Evolutionary conservation across 2,113 vertebrate species (phyloP), one percentile per base, ranked within the genome.

Genomic region (Archocentrus centrarchus): DNA sequence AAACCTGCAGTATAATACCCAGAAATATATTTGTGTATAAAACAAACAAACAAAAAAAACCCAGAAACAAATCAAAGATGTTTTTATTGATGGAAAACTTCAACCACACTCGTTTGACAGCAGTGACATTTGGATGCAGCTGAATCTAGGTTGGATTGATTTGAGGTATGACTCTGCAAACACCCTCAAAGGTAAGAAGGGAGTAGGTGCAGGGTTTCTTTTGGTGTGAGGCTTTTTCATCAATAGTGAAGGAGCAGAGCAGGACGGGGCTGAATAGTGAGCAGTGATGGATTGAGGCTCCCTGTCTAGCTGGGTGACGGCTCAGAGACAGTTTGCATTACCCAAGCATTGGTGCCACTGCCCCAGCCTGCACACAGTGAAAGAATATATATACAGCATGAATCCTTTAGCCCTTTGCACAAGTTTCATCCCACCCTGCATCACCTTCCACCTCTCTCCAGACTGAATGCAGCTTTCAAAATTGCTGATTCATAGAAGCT

Each of bases 251-350:
- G 82, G 76, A 83, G 81, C 59, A 8, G 78, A 81, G 83, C 78
- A 73, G 30, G 83, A 35, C 57, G 35, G 59, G 32, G 76, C 55
- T 75, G 77, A 50, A 53, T 37, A 76, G 68, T 18, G 39, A 41
- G 57, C 50, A 68, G 79, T 90, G 90, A 92, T 88, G 70, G 81
- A 91, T 86, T 20, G 77, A 86, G 68, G 82, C 82, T 90, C 53
- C 32, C 47, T 62, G 61, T 85, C 75, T 82, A 14, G 35, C 24
- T 41, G 61, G 80, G 80, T 84, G 91, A 94, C 9, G 3, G 77
- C 75, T 87, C 41, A 68, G 82, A 92, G 77, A 76, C 76, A 17
- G 68, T 55, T 59, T 57, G 61, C 59, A 79, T 79, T 89, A 18
- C 79, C 62, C 32, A 59, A 66, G 76, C 81, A 75, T 86, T 85